A percentile compares a stretch with the other conserved stretches of the same genome.
phyloP scores from a whole-genome alignment of 92 coral and sea anemone genomes.

The Desmophyllum pertusum region DNA sequence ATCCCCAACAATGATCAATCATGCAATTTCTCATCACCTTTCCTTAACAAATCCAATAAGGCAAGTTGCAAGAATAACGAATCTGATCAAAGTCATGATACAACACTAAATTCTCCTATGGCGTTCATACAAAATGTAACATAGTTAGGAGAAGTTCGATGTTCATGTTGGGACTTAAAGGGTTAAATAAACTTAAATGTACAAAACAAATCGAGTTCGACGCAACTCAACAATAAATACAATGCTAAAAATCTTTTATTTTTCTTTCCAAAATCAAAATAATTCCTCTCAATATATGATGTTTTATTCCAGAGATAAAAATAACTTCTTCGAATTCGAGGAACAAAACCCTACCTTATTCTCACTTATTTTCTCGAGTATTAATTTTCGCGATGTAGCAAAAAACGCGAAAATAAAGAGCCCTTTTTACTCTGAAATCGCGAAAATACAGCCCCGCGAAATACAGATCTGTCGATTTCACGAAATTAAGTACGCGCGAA shows the following conservation, averaged over 20 bases:
- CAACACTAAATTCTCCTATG: neutral
- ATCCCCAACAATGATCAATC: neutral
- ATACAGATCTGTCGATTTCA: too few species aligned
- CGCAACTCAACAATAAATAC: slow-evolving; percentile 3
- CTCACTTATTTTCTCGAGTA: too few species aligned
- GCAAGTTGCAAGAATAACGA: neutral
- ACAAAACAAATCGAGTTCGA: slow-evolving; percentile 28
- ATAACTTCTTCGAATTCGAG: neutral
- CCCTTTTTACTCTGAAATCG: too few species aligned
- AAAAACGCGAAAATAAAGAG: too few species aligned
- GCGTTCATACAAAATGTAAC: neutral
- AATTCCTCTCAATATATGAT: neutral
- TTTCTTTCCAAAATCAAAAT: neutral
- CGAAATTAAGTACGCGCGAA: too few species aligned
- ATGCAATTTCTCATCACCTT: neutral
- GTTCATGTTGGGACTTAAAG: neutral
- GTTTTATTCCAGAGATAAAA: neutral
- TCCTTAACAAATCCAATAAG: neutral
- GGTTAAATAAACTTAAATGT: slow-evolving; percentile 13
- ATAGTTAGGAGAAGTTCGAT: neutral
- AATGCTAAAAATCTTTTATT: neutral
- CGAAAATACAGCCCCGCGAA: too few species aligned
- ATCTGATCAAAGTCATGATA: too few species aligned
- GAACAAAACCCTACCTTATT: neutral
- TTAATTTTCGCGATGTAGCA: too few species aligned